phyloP scores from a whole-genome alignment of 1,140 invertebrate genomes.

The Paralvinella palmiformis region DNA sequence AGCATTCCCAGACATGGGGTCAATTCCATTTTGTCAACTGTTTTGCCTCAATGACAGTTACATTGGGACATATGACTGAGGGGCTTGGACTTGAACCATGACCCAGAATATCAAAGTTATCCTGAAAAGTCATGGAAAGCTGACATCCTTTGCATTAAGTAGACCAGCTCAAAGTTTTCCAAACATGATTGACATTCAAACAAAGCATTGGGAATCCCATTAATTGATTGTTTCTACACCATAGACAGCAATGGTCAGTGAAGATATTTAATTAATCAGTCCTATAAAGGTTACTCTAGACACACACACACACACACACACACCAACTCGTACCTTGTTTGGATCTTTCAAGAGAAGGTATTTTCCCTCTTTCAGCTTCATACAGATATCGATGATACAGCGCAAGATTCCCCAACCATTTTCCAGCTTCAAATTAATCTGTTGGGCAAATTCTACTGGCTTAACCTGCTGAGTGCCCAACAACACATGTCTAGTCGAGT shows the following conservation, averaged over 20 bases:
- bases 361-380: constrained; percentile 94
- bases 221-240: too few species aligned
- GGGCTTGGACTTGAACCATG: too few species aligned
- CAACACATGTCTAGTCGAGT: constrained; percentile 94
- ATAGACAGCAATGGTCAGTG: constrained; percentile 29
- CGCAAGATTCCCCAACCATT: constrained; percentile 99
- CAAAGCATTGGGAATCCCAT: too few species aligned
- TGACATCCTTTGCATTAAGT: too few species aligned
- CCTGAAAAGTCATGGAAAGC: too few species aligned
- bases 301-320: background rate
- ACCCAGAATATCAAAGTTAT: too few species aligned
- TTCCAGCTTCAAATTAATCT: constrained; percentile 99
- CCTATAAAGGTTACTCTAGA: background rate
- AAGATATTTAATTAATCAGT: background rate
- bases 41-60: too few species aligned
- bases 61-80: too few species aligned
- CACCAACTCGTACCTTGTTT: constrained; percentile 62
- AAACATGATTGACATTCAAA: too few species aligned
- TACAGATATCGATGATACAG: constrained; percentile 95
- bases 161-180: too few species aligned
- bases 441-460: constrained; percentile 94
- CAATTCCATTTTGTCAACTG: too few species aligned
- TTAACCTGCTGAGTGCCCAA: constrained; percentile 98
- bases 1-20: too few species aligned
- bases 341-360: constrained; percentile 99